phyloP scores from a whole-genome alignment of 2,797 vertebrate species.

The Brachyrhaphis roseni region DNA sequence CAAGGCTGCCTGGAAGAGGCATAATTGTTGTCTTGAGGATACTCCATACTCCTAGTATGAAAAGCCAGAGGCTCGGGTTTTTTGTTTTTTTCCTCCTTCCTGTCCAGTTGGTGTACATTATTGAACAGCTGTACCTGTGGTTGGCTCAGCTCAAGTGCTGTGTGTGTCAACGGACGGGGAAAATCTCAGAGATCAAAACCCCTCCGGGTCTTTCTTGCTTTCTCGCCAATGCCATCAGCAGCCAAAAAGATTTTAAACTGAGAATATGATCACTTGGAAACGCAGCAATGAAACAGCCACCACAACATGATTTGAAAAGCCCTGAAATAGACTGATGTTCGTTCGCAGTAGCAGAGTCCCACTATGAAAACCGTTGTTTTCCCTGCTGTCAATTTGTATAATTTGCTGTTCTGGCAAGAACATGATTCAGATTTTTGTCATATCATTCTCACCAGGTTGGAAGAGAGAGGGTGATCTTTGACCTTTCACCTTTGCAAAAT shows the following conservation, averaged over 20 bases:
- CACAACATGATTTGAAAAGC: not conserved
- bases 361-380: not conserved
- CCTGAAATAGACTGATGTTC: not conserved
- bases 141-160: conserved; percentile 8
- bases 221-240: conserved; percentile 14
- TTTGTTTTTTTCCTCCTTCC: not conserved
- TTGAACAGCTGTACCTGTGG: conserved; percentile 27
- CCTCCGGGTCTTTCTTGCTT: conserved; percentile 29
- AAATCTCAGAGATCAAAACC: conserved; percentile 27
- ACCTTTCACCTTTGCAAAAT: not conserved
- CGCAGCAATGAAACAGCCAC: conserved; percentile 1
- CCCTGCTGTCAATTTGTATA: not conserved
- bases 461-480: not conserved
- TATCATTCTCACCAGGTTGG: not conserved
- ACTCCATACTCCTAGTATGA: conserved; percentile 4
- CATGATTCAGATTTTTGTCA: not conserved
- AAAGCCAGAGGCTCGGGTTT: conserved; percentile 5
- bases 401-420: not conserved
- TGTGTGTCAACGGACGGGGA: conserved; percentile 25
- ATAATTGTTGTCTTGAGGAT: conserved; percentile 12
- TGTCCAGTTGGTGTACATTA: conserved; percentile 15
- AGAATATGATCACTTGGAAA: conserved; percentile 18
- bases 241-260: conserved; percentile 17
- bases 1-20: conserved; percentile 15
- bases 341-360: not conserved